A percentile compares a stretch with the other conserved stretches of the same genome.
Evolutionary conservation across 2,797 vertebrate genomes (phyloP).

Genomic region (Rhadinocentrus ornatus): DNA sequence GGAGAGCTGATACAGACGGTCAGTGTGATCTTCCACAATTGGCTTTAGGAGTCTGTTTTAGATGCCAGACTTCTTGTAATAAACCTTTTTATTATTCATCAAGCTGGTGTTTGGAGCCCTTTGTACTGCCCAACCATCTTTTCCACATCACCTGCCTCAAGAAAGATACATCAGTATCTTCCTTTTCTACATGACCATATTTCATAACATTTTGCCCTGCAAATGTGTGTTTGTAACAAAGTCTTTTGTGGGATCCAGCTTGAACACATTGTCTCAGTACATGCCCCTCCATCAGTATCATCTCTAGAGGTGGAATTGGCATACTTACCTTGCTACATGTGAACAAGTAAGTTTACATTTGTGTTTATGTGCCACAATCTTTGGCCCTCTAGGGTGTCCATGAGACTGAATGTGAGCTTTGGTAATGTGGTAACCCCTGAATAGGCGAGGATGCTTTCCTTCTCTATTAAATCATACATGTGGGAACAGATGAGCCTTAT

Average conservation of each 20-base stretch:
- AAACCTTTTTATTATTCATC: no score
- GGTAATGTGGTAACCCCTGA: slow-evolving; percentile 65
- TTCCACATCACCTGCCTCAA: no score
- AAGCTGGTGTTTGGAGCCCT: no score
- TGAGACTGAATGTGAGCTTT: slow-evolving; percentile 36
- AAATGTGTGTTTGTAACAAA: background rate
- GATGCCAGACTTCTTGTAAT: no score
- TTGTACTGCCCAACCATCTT: no score
- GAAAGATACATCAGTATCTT: no score
- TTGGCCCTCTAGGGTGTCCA: slow-evolving; percentile 23
- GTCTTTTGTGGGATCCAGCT: background rate
- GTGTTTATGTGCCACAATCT: slow-evolving; percentile 11
- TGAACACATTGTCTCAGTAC: slow-evolving; percentile 10
- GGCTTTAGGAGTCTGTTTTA: no score
- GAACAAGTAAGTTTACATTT: slow-evolving; percentile 1
- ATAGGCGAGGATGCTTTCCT: slow-evolving; percentile 43
- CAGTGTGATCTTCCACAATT: no score
- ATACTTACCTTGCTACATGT: slow-evolving; percentile 16
- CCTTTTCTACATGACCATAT: no score
- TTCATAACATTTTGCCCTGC: background rate
- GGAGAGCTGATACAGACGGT: no score
- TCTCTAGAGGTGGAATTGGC: slow-evolving; percentile 19
- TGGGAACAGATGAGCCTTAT: slow-evolving; percentile 72
- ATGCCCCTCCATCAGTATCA: slow-evolving; percentile 1
- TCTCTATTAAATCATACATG: slow-evolving; percentile 73